Evolutionary conservation across 2,888 invertebrate genomes (phyloP), one percentile per base, ranked within the genome.

Genomic region (Diarsia mendica): DNA sequence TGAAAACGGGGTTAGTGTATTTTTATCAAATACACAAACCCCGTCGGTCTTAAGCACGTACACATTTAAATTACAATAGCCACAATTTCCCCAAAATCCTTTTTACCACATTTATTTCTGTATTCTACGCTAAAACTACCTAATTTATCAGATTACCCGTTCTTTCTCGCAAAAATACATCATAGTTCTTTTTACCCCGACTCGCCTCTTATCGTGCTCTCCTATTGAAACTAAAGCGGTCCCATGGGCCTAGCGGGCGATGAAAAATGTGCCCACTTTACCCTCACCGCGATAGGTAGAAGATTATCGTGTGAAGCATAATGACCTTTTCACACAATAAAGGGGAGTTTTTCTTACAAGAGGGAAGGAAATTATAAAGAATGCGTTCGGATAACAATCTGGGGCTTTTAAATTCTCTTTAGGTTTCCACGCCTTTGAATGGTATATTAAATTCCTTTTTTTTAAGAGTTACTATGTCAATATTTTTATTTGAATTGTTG

Each of bases 191-290:
- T 87, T 83, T 75, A 76, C 80, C 87, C 82, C 77, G 53, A 72
- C 84, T 75, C 70, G 63, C 64, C 74, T 72, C 93, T 93, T 93
- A 93, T 93, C 93, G 90, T 75, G 83, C 86, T 86, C 87, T 89
- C 89, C 92, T 93, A 94, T 94, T 94, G 94, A 94, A 94, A 93
- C 93, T 93, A 91, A 93, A 94, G 89, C 90, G 92, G 87, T 89
- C 93, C 92, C 90, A 76, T 83, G 90, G 89, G 92, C 89, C 79
- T 84, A 77, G 88, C 86, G 85, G 87, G 88, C 88, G 88, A 93
- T 93, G 93, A 94, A 92, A 93, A 94, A 93, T 93, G 89, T 70
- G 87, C 77, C 84, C 88, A 88, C 89, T 91, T 86, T 87, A 84
- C 85, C 88, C 88, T 84, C 79, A 82, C 79, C 81, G 80, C 83